These are phyloP conservation scores for Premnoplex brunnescens DNA, from an alignment of 2,797 vertebrate species.

Conservation along the genomic window DNA sequence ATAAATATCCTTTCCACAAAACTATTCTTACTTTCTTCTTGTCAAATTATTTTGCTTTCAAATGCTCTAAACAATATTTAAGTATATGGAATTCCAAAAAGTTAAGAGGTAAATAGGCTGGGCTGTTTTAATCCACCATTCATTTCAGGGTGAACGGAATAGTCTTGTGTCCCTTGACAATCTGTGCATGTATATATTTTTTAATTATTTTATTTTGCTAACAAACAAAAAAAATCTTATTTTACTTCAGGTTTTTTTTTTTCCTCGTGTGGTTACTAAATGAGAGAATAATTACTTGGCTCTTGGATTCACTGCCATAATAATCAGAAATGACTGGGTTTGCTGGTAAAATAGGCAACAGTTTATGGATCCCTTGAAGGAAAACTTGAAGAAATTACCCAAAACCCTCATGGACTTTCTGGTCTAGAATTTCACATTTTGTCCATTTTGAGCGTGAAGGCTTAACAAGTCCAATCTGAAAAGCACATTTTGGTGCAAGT, in stretches of 20 bases:
- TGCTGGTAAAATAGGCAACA: neutral
- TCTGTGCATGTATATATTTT: accelerated
- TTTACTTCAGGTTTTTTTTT: neutral
- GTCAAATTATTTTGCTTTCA: neutral
- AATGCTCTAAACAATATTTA: neutral
- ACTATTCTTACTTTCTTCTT: neutral
- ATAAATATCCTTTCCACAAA: neutral
- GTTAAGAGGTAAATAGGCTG: neutral
- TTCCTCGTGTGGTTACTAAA: neutral
- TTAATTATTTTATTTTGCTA: neutral
- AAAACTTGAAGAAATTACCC: neutral
- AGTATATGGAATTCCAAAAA: neutral
- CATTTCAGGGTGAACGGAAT: neutral
- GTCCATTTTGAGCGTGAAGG: neutral
- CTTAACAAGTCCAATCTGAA: neutral
- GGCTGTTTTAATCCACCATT: neutral
- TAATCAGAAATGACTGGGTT: neutral
- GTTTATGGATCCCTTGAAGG: too few species aligned
- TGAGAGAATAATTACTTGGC: neutral
- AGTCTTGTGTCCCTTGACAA: neutral
- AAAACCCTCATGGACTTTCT: neutral
- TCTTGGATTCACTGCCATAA: neutral
- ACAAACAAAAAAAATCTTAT: neutral
- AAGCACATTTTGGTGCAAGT: neutral
- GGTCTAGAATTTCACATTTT: neutral